A percentile compares a stretch with the other conserved stretches of the same genome.
Conservation (phyloP, 2,888 invertebrate species). For the Gryllus longicercus region DNA sequence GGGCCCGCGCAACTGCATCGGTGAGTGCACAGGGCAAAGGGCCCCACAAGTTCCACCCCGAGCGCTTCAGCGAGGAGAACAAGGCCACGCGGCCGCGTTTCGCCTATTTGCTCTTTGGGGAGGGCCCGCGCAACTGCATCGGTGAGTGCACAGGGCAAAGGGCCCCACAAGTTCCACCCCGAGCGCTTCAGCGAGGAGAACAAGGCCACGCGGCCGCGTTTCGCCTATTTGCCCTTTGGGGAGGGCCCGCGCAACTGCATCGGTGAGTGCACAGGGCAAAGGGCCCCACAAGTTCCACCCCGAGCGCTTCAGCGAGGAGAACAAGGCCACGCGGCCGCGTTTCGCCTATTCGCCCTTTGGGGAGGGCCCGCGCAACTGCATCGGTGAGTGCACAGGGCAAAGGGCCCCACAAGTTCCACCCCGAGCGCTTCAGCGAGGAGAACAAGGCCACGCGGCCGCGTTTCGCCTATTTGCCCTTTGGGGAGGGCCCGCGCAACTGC, state of each 20-base stretch:
- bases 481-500: slow-evolving; percentile 48
- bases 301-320: slow-evolving; percentile 49
- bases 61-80: slow-evolving; percentile 49
- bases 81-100: slow-evolving; percentile 37
- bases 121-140: slow-evolving; percentile 48
- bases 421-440: slow-evolving; percentile 51
- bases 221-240: slow-evolving; percentile 46
- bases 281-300: slow-evolving; percentile 55
- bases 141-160: slow-evolving; percentile 42
- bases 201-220: slow-evolving; percentile 37
- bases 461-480: slow-evolving; percentile 45
- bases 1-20: slow-evolving; percentile 48
- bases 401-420: slow-evolving; percentile 54
- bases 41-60: slow-evolving; percentile 54
- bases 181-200: slow-evolving; percentile 49
- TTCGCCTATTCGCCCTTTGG: slow-evolving; percentile 46
- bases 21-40: slow-evolving; percentile 40
- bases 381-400: slow-evolving; percentile 42
- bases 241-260: slow-evolving; percentile 48
- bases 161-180: slow-evolving; percentile 54
- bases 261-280: slow-evolving; percentile 41
- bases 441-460: slow-evolving; percentile 37
- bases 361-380: slow-evolving; percentile 47
- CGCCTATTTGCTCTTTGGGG: slow-evolving; percentile 46
- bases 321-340: slow-evolving; percentile 37